Evolutionary conservation across 2,797 vertebrate genomes (phyloP), one percentile per base, ranked within the genome.

Genomic region (Eremophila alpestris): DNA sequence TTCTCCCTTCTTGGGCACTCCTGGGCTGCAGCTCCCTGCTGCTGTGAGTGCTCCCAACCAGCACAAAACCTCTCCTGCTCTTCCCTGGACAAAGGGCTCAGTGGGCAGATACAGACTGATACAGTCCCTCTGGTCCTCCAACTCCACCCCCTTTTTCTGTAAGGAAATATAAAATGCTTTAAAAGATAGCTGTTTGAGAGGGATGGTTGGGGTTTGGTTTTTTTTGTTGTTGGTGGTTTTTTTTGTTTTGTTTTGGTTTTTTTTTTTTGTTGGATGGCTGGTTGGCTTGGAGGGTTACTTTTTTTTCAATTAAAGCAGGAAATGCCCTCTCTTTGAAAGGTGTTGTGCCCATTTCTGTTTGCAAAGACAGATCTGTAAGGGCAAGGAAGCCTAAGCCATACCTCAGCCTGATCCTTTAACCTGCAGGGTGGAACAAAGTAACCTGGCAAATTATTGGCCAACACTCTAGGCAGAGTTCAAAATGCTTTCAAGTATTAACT

Each of bases 401-500:
- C 13, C 46, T 69, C 30, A 45, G 40, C 0, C 0, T 24, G 49
- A 68, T 55, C 62, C 76, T 74, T 85, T 71, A 64, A 91, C 36
- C 76, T 69, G 49, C 58, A 62, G 51, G 21, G 38, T 70, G 38
- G 74, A 87, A 91, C 71, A 93, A 86, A 69, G 40, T 75, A 71
- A 88, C 45, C 26, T 73, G 79, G 84, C 36, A 89, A 94, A 93
- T 78, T 60, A 79, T 56, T 91, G 84, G 48, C 40, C 73, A 86
- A 9, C 2, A 3, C 11, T 52, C 36, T 40, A 80, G 55, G 74
- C 55, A 69, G 63, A 90, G 74, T 81, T 81, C 51, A 89, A 81
- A 93, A 87, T 8, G 11, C 55, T 92, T 92, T 92, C 46, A 91
- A 9, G 55, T 91, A 89, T 89, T 91, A 91, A 85, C 51, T 83